Base-by-base conservation (phyloP, 2,888 invertebrate genomes). In the Mallateleia sp. region DNA sequence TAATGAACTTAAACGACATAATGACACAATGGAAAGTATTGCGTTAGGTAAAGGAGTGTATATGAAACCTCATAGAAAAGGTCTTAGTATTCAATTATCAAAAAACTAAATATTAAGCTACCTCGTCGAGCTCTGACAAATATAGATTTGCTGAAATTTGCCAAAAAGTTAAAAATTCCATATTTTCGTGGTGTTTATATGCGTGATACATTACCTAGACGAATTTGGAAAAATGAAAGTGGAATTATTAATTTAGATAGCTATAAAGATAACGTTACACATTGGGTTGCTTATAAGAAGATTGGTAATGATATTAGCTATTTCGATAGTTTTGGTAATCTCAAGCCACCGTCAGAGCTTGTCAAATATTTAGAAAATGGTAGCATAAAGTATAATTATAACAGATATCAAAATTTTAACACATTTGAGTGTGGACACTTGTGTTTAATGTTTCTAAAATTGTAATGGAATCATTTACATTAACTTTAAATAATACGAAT, bases 71-170 rank as follows among this genome's bases (percentile, higher is more conserved):
- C 22, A 47, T 9, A 15, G 4, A n/a, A 50, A 22, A 22, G 50
- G 22, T 11, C 4, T 47, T 3, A 2, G 25, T 22, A 5, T 50
- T 22, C 9, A 82, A 88, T 24, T 91, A 7, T 34, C 56, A 58
- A 58, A 71, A 56, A 71, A 58, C 58, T 58, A 0, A 45, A 52
- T 38, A 18, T 91, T 85, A 91, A 88, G 83, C 88, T 90, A 92
- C 93, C 92, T 18, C 66, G 84, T 47, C 89, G 90, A 81, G 87
- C 90, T 28, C 88, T 94, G 69, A 92, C 90, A 50, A 91, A 93
- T 83, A 18, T 18, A 4, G 45, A 45, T 45, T 45, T 45, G 9
- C 3, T 45, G 5, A 45, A 45, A 45, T 45, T 6, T 18, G n/a
- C n/a, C 9, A 4, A 18, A 45, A 45, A 45, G 18, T 45, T 45